Evolutionary conservation across 2,113 vertebrate species (phyloP).

Genomic region (Gobio gobio): DNA sequence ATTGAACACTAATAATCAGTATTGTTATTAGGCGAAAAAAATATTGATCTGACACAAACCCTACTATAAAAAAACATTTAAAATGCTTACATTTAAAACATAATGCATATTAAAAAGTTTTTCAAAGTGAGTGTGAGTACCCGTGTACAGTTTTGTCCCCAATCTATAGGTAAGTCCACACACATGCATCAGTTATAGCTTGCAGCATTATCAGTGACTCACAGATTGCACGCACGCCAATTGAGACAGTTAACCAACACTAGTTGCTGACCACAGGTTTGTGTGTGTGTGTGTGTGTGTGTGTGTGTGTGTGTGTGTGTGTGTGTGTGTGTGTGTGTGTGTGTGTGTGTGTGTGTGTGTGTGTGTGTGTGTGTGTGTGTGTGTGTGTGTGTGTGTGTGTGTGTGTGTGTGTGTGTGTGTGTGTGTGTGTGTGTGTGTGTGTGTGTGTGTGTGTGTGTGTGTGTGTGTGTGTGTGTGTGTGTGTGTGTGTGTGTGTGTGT

Average conservation of each 20-base stretch:
- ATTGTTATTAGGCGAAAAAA: neutral
- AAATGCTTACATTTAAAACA: neutral
- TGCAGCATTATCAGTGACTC: neutral
- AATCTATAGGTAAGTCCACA: neutral
- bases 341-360: constrained; percentile 36
- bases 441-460: constrained; percentile 27
- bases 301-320: constrained; percentile 36
- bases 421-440: constrained; percentile 29
- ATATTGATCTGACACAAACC: neutral
- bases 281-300: constrained; percentile 35
- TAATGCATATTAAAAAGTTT: neutral
- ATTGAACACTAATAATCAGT: neutral
- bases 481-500: constrained; percentile 29
- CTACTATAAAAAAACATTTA: neutral
- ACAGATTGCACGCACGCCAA: neutral
- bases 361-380: constrained; percentile 36
- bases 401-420: constrained; percentile 35
- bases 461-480: constrained; percentile 34
- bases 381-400: constrained; percentile 36
- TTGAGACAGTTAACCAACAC: constrained; percentile 4
- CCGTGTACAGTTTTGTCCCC: neutral
- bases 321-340: constrained; percentile 36
- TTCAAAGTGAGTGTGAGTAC: neutral
- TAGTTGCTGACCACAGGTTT: constrained; percentile 10
- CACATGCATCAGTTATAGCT: neutral